Evolutionary conservation across 2,888 invertebrate genomes (phyloP).

Genomic region (Tortrix viridana): DNA sequence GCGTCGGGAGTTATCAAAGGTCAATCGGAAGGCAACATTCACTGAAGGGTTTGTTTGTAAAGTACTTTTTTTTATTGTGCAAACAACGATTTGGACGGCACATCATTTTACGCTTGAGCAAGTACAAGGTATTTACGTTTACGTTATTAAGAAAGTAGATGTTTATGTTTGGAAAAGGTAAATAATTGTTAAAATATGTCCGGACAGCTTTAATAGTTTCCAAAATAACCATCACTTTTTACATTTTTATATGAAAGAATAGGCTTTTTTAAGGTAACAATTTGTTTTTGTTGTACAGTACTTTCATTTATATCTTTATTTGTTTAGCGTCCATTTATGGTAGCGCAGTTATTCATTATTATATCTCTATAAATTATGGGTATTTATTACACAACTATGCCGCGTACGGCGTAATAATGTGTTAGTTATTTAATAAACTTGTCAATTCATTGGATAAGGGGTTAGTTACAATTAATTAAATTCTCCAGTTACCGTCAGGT

Average conservation of each 20-base stretch:
- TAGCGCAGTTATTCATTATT: not conserved
- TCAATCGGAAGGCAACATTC: conserved; percentile 16
- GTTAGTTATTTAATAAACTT: conserved; percentile 31
- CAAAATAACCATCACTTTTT: no score
- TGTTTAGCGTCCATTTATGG: no score
- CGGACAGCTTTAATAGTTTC: no score
- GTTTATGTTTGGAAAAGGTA: not conserved
- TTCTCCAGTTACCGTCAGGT: conserved; percentile 24
- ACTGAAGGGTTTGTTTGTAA: conserved; percentile 17
- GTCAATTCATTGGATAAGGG: conserved; percentile 36
- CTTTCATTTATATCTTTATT: no score
- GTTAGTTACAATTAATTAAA: conserved; percentile 32
- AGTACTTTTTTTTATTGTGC: conserved; percentile 13
- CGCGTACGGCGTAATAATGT: conserved; percentile 24
- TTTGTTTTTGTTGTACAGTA: no score
- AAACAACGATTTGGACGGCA: conserved; percentile 11
- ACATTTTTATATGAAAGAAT: no score
- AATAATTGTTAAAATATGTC: no score
- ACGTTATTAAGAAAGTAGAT: not conserved
- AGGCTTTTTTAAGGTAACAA: no score
- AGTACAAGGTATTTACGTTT: not conserved
- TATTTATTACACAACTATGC: conserved; percentile 13
- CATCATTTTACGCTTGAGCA: not conserved
- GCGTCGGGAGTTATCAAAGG: conserved; percentile 7
- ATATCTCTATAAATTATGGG: conserved; percentile 2